These are phyloP conservation scores for Seriola rivoliana DNA, from an alignment of 2,113 vertebrate species.

Conservation along the genomic window DNA sequence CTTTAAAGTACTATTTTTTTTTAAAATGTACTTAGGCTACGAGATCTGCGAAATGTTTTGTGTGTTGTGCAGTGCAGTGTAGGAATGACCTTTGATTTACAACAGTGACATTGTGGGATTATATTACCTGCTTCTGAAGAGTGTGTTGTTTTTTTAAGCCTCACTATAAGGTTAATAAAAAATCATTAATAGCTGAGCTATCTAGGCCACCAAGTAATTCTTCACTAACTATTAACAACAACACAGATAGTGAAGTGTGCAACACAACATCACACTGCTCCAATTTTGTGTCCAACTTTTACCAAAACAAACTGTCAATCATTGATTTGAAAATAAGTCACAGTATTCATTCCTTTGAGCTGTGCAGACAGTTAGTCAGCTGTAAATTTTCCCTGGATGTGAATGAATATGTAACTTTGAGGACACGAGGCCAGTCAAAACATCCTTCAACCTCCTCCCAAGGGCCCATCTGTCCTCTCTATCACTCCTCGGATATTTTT, in stretches of 20 bases:
- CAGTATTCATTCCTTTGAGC: neutral
- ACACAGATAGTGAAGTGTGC: neutral
- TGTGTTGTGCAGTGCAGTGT: too few species aligned
- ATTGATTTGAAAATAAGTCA: constrained; percentile 49
- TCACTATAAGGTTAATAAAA: constrained; percentile 50
- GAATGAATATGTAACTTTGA: constrained; percentile 43
- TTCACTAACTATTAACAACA: constrained; percentile 60
- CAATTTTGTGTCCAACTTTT: constrained; percentile 10
- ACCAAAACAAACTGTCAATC: constrained; percentile 50
- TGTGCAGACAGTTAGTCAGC: constrained; percentile 40
- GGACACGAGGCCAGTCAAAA: constrained; percentile 2
- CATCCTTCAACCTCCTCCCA: neutral
- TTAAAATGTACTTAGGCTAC: too few species aligned
- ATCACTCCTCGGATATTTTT: neutral
- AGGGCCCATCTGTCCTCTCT: neutral
- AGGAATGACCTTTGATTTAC: constrained; percentile 63
- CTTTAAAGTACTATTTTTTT: too few species aligned
- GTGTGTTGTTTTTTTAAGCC: constrained; percentile 30
- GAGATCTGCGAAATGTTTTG: too few species aligned
- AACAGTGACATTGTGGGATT: constrained; percentile 38
- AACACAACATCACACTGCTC: neutral
- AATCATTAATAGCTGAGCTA: constrained; percentile 73
- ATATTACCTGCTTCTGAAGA: constrained; percentile 27
- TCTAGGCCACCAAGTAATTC: constrained; percentile 39
- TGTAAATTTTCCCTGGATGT: constrained; percentile 3